phyloP scores from a whole-genome alignment of 2,888 invertebrate species.

The Acronicta psi region DNA sequence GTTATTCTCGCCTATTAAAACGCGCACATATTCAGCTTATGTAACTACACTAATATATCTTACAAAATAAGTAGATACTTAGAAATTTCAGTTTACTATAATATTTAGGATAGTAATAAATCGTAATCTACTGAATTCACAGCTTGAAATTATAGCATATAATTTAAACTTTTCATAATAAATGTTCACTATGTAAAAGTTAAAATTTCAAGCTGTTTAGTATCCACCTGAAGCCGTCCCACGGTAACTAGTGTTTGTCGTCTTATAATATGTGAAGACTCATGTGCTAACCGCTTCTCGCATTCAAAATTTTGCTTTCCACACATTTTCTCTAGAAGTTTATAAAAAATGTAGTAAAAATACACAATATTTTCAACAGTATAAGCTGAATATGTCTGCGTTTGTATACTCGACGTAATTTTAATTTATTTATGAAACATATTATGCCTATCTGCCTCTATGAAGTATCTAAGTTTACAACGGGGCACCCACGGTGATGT shows the following conservation, averaged over 20 bases:
- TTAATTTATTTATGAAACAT: constrained; percentile 50
- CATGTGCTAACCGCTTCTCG: constrained; percentile 36
- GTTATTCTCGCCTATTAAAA: constrained; percentile 41
- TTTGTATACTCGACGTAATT: constrained; percentile 34
- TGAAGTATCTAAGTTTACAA: constrained; percentile 41
- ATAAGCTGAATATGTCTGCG: constrained; percentile 51
- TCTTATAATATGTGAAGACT: constrained; percentile 43
- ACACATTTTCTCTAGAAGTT: constrained; percentile 35
- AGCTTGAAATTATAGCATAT: not conserved
- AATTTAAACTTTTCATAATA: not conserved
- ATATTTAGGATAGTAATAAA: constrained; percentile 41
- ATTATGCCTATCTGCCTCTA: constrained; percentile 54
- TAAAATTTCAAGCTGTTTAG: not conserved
- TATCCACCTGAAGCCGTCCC: constrained; percentile 36
- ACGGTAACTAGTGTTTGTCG: constrained; percentile 41
- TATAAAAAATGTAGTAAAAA: constrained; percentile 29
- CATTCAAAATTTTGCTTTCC: constrained; percentile 34
- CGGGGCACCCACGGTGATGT: constrained; percentile 61
- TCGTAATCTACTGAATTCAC: constrained; percentile 29
- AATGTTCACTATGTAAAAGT: not conserved
- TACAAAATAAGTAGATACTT: constrained; percentile 44
- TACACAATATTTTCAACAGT: constrained; percentile 25
- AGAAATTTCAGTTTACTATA: constrained; percentile 36
- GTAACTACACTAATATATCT: constrained; percentile 29
- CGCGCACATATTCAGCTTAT: constrained; percentile 51